These are phyloP conservation scores for Hyposoter didymator DNA, from an alignment of 2,888 invertebrate species.

Conservation along the genomic window DNA sequence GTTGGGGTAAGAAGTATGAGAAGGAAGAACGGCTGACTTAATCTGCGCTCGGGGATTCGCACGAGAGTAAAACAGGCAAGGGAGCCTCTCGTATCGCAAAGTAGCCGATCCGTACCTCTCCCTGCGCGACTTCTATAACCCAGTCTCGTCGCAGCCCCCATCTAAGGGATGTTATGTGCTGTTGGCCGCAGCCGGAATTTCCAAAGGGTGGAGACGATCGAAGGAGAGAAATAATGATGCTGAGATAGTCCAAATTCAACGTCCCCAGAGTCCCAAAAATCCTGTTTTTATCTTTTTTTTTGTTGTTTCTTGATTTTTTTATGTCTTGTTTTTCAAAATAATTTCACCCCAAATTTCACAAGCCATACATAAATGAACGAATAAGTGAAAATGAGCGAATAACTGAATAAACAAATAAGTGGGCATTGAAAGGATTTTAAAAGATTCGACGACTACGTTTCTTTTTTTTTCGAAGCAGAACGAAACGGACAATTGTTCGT, in stretches of 20 bases:
- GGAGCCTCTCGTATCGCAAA: slow-evolving; percentile 63
- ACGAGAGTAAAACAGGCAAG: slow-evolving; percentile 70
- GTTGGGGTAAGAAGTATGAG: slow-evolving; percentile 66
- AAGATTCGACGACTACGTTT: slow-evolving; percentile 24
- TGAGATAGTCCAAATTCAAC: slow-evolving; percentile 29
- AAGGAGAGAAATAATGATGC: slow-evolving; percentile 48
- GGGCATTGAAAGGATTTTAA: slow-evolving; percentile 15
- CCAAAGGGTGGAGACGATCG: slow-evolving; percentile 79
- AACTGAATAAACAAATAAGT: background rate
- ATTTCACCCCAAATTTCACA: background rate
- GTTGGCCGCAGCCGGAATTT: slow-evolving; percentile 65
- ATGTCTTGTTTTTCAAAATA: background rate
- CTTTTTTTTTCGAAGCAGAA: slow-evolving; percentile 25
- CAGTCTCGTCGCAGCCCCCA: slow-evolving; percentile 48
- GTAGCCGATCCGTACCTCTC: slow-evolving; percentile 64
- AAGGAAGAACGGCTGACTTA: slow-evolving; percentile 84
- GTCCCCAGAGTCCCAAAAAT: slow-evolving; percentile 37
- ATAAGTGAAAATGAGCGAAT: background rate
- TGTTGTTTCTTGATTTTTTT: slow-evolving; percentile 5
- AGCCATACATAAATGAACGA: background rate
- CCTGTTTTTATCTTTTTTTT: background rate
- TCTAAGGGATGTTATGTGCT: slow-evolving; percentile 55
- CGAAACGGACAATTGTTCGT: slow-evolving; percentile 4
- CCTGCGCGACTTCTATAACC: slow-evolving; percentile 38
- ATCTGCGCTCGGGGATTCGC: slow-evolving; percentile 86